Percentiles rank a stretch among this genome's conserved stretches.
phyloP scores from a whole-genome alignment of 1,140 invertebrate genomes.

The Rhizoglyphus robini region DNA sequence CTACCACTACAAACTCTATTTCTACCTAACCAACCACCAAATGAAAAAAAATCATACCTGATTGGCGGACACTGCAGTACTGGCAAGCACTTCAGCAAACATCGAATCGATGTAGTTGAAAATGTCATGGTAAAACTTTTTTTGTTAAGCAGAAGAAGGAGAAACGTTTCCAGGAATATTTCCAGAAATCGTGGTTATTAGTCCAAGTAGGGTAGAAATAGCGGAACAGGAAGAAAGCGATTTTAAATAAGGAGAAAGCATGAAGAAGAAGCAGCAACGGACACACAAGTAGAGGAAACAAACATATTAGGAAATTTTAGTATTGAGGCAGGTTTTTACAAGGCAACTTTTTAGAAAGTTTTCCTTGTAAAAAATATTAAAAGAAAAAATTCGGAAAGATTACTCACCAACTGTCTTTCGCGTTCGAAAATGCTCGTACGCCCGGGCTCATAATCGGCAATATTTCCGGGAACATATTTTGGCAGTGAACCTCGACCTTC shows the following conservation, averaged over 20 bases:
- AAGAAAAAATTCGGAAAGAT: background rate
- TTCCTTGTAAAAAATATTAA: background rate
- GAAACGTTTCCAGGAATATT: no score
- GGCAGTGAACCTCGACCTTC: background rate
- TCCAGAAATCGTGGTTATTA: no score
- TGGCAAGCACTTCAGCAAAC: constrained; percentile 23
- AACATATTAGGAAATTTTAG: no score
- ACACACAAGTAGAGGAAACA: no score
- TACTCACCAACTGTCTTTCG: constrained; percentile 40
- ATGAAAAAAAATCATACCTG: background rate
- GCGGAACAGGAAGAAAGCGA: no score
- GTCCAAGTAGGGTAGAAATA: no score
- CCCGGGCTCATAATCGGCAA: constrained; percentile 68
- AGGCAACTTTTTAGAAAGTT: no score
- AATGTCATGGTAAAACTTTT: constrained; percentile 22
- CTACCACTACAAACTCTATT: background rate
- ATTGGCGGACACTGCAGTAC: constrained; percentile 10
- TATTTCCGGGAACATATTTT: constrained; percentile 24
- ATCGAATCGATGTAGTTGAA: constrained; percentile 22
- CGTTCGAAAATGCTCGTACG: constrained; percentile 73
- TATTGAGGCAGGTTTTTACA: no score
- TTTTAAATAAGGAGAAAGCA: no score
- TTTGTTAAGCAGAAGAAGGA: background rate
- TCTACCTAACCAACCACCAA: background rate
- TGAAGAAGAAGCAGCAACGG: no score